Conservation (phyloP, 2,113 vertebrate genomes). For the Agelaius tricolor region DNA sequence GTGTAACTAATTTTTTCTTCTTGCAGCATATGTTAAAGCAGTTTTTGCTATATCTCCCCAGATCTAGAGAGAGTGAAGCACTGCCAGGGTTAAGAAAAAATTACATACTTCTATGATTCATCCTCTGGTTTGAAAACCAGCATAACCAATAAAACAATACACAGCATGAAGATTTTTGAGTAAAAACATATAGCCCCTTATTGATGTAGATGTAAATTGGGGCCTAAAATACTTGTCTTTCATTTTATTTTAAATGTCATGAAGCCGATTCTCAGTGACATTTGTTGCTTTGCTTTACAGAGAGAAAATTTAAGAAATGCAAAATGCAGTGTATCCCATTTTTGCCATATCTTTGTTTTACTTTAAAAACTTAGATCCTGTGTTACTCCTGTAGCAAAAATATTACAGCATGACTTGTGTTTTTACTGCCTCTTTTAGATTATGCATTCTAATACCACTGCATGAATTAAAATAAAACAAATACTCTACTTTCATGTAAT, state of each 20-base stretch:
- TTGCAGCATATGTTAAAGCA: background rate
- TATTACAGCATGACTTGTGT: background rate
- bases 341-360: background rate
- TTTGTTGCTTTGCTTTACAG: background rate
- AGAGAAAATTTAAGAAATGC: background rate
- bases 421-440: background rate
- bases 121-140: background rate
- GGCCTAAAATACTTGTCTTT: background rate
- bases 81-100: background rate
- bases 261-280: background rate
- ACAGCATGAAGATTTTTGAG: background rate
- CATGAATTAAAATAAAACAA: background rate
- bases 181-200: background rate
- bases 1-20: background rate
- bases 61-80: background rate
- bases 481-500: background rate
- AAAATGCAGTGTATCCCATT: background rate
- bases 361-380: background rate
- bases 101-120: background rate
- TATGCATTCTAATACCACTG: background rate
- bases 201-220: background rate
- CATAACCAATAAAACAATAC: background rate
- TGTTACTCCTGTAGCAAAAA: background rate
- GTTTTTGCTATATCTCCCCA: background rate
- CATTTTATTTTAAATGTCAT: background rate